Conservation (phyloP, 2,888 invertebrate species). For the Tenthredo mesomela region DNA sequence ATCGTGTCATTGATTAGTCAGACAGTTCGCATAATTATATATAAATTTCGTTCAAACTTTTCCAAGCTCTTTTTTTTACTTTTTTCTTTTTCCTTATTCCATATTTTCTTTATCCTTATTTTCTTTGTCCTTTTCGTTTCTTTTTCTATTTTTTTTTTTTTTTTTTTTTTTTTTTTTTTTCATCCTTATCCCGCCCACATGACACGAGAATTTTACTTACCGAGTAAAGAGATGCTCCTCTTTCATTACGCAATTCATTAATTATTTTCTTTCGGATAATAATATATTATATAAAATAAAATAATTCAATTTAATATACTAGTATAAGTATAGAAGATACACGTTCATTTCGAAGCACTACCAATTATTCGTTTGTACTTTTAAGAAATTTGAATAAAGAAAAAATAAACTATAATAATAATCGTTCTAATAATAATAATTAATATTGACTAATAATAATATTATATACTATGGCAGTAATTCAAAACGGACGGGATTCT, state of each 20-base stretch:
- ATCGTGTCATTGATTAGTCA: neutral
- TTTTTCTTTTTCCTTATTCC: neutral
- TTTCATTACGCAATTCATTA: neutral
- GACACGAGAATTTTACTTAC: constrained; percentile 1
- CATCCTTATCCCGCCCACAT: neutral
- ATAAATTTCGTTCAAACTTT: neutral
- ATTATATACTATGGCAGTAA: constrained; percentile 18
- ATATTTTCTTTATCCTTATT: neutral
- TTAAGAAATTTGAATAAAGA: constrained; percentile 14
- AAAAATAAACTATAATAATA: neutral
- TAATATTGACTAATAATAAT: neutral
- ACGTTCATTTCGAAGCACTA: constrained; percentile 1
- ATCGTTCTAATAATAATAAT: neutral
- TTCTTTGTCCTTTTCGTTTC: neutral
- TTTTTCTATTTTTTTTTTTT: neutral
- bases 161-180: neutral
- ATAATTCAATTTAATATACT: neutral
- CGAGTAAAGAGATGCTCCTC: constrained; percentile 14
- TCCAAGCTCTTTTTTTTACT: neutral
- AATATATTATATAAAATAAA: too few species aligned
- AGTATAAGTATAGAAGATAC: neutral
- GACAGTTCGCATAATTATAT: neutral
- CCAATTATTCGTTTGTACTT: constrained; percentile 28
- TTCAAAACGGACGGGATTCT: constrained; percentile 16
- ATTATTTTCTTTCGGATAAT: neutral